Conservation (phyloP, 2,797 vertebrate species). For the Acanthurus leucopareius region DNA sequence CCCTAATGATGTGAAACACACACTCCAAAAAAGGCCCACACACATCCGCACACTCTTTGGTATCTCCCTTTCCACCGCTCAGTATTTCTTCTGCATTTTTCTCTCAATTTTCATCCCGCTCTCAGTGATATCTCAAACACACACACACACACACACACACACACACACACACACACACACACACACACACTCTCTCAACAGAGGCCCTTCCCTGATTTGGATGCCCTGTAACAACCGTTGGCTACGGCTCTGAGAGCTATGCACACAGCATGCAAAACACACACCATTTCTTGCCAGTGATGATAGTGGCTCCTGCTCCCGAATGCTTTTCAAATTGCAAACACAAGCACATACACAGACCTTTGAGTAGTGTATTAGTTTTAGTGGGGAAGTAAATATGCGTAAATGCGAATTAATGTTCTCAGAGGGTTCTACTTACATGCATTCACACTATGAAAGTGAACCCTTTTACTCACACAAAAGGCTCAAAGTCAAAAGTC, state of each 20-base stretch:
- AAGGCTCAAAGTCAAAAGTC: background rate
- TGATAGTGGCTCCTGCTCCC: conserved; percentile 25
- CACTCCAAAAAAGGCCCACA: background rate
- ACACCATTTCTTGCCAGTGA: conserved; percentile 7
- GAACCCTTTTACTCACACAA: conserved; percentile 7
- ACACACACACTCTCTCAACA: conserved; percentile 30
- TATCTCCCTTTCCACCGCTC: conserved; percentile 23
- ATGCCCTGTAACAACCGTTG: conserved; percentile 52
- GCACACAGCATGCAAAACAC: conserved; percentile 55
- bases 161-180: conserved; percentile 21
- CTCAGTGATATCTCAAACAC: conserved; percentile 18
- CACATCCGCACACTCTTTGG: background rate
- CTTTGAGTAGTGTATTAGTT: conserved; percentile 3
- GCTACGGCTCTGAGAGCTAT: conserved; percentile 43
- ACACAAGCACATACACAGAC: conserved; percentile 15
- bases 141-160: conserved; percentile 19
- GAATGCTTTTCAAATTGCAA: conserved; percentile 36
- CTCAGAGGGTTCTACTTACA: background rate
- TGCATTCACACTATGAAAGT: background rate
- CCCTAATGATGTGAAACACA: conserved; percentile 57
- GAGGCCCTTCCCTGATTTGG: conserved; percentile 58
- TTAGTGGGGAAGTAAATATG: conserved; percentile 24
- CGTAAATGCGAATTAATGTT: conserved; percentile 34
- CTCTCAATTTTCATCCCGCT: conserved; percentile 32
- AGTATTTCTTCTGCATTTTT: conserved; percentile 13